Base-by-base conservation (phyloP, 2,888 invertebrate species). In the Agapostemon virescens region DNA sequence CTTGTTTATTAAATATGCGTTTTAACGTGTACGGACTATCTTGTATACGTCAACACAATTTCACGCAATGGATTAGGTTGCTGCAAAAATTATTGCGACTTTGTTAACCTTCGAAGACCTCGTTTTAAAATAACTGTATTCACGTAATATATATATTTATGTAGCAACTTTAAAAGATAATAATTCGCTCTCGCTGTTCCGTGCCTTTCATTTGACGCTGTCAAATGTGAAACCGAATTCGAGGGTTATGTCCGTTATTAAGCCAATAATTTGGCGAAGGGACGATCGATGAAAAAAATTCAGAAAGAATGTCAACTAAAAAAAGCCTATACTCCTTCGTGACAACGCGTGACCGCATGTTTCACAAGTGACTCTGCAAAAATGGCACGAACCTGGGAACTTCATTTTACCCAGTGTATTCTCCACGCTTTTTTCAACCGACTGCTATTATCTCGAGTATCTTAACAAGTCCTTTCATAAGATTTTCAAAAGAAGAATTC, bases 31-130 rank as follows among this genome's bases (percentile, higher is more conserved):
- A 61, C 42, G 49, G 30, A 45, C n/a, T 58, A 30, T 9, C 52
- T 33, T 64, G 23, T 40, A 30, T 1, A 13, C 68, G 74, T 81
- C 70, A 70, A 74, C 45, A 20, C 7, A 45, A 45, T 20, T 20
- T 45, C 45, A 20, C 6, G 45, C 6, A 6, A 5, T 17, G 45
- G 45, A 45, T 20, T 7, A 45, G 20, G 20, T n/a, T 45, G 20
- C 20, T 45, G 7, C 6, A 45, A 45, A 40, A 45, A 45, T 7
- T 20, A n/a, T 45, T 20, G 20, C 45, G 20, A 45, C 20, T 45
- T 45, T 45, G 5, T 7, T 45, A 2, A 20, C 7, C 13, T 1
- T 7, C 1, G 2, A 13, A 3, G 15, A 42, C 1, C 45, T 45
- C 20, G 7, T 45, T 20, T 45, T 20, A 20, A 45, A n/a, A 6